Percentiles rank a stretch among this genome's conserved stretches.
These are phyloP conservation scores for Xiphias gladius DNA, from an alignment of 2,113 vertebrate genomes.

Conservation along the genomic window DNA sequence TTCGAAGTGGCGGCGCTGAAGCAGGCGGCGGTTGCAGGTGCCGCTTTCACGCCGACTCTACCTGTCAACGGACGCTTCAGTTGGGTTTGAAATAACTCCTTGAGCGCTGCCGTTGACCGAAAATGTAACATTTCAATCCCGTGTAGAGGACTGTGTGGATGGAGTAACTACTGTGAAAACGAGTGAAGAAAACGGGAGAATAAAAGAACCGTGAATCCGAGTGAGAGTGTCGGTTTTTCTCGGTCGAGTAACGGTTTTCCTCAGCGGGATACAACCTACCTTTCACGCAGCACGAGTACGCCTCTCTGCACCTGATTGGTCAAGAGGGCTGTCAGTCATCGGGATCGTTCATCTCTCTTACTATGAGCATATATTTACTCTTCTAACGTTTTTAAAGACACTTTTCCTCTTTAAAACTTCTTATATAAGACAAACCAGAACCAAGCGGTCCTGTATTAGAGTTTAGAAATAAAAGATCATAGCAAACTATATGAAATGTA, in stretches of 20 bases:
- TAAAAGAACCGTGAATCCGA: not conserved
- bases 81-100: constrained; percentile 77
- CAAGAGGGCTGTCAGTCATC: constrained; percentile 34
- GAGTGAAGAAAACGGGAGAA: not conserved
- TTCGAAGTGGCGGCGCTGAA: constrained; percentile 51
- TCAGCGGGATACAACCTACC: constrained; percentile 33
- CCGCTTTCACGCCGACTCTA: constrained; percentile 46
- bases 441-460: not conserved
- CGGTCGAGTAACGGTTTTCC: constrained; percentile 54
- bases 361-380: not conserved
- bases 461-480: not conserved
- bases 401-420: not conserved
- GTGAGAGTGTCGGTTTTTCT: not conserved
- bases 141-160: not conserved
- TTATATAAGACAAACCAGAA: not conserved
- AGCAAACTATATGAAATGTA: not conserved
- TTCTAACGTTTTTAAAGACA: not conserved
- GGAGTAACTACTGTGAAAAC: not conserved
- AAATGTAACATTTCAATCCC: constrained; percentile 82
- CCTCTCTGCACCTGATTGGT: constrained; percentile 42
- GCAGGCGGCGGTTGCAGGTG: constrained; percentile 59
- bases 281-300: accelerated
- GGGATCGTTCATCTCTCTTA: not conserved
- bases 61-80: constrained; percentile 73
- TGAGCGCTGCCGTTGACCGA: constrained; percentile 78